Base-by-base conservation (phyloP, 2,888 invertebrate genomes). In the Eupithecia pulchellata region DNA sequence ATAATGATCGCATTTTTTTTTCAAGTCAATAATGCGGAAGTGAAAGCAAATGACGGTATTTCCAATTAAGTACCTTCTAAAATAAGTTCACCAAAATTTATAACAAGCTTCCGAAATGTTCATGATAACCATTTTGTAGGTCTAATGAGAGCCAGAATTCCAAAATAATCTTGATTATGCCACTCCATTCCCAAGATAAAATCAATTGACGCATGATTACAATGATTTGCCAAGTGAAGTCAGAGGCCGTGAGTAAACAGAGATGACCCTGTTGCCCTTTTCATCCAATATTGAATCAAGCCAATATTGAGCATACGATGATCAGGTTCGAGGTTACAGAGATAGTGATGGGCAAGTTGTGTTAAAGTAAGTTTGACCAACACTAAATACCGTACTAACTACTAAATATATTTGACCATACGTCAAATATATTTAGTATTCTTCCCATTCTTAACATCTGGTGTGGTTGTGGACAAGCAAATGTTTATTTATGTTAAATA, bases 261-360 rank as follows among this genome's bases (percentile, higher is more conserved):
- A 70, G 66, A 69, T 70, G 82, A 82, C 79, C 82, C 61, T 61
- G 29, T 57, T 77, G 76, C 81, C 81, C 80, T 80, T 75, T 82
- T 78, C 76, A 71, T 73, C 72, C 69, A 79, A 82, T 81, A 80
- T 76, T 77, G 75, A 86, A 85, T 86, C 80, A 86, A 84, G 79
- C 81, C 78, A 86, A 86, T 85, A 78, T 75, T 80, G 74, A 78
- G 74, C 73, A 73, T 73, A 20, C 4, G 64, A 78, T 74, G 76
- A 74, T 74, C 81, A 79, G 78, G 78, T 78, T 78, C 70, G 72
- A 77, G 75, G 77, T 77, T 77, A 57, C 9, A 13, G 2, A 25
- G 77, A 66, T 71, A 73, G 74, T 72, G 74, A 34, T 74, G 72
- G 69, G 67, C 60, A 20, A 52, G 11, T 25, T 25, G 52, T 25